These are phyloP conservation scores for Stegodyphus dumicola DNA, from an alignment of 1,140 invertebrate genomes.

Conservation along the genomic window DNA sequence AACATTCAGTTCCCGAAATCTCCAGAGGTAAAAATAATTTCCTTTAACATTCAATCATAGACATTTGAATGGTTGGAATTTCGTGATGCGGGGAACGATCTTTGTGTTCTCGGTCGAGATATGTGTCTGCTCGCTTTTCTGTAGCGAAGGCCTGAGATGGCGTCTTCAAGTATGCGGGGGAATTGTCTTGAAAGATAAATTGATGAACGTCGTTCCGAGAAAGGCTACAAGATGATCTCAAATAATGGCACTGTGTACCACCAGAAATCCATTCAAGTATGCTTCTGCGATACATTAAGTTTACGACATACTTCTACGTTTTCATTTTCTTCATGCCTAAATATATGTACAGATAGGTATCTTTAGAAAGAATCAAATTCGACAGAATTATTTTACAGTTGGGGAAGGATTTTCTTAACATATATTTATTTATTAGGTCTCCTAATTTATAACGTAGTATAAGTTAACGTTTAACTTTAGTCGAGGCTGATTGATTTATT, in stretches of 20 bases:
- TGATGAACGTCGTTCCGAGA: not conserved
- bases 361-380: too few relatives aligned
- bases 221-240: not conserved
- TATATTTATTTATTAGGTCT: too few relatives aligned
- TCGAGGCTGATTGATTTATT: too few relatives aligned
- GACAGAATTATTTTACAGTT: too few relatives aligned
- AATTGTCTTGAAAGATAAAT: conserved; percentile 16
- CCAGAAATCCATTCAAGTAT: not conserved
- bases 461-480: too few relatives aligned
- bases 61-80: conserved; percentile 48
- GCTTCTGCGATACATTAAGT: not conserved
- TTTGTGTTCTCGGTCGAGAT: not conserved
- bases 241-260: not conserved
- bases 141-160: not conserved
- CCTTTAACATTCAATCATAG: conserved; percentile 41
- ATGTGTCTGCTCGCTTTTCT: not conserved
- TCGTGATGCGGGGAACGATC: not conserved
- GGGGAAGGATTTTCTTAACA: too few relatives aligned
- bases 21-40: conserved; percentile 35
- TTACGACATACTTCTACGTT: not conserved
- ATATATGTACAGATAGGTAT: too few relatives aligned
- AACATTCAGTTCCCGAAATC: conserved; percentile 15
- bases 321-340: too few relatives aligned
- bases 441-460: too few relatives aligned
- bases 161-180: not conserved